These are phyloP conservation scores for Gila robusta DNA, from an alignment of 2,797 vertebrate species.

Conservation along the genomic window DNA sequence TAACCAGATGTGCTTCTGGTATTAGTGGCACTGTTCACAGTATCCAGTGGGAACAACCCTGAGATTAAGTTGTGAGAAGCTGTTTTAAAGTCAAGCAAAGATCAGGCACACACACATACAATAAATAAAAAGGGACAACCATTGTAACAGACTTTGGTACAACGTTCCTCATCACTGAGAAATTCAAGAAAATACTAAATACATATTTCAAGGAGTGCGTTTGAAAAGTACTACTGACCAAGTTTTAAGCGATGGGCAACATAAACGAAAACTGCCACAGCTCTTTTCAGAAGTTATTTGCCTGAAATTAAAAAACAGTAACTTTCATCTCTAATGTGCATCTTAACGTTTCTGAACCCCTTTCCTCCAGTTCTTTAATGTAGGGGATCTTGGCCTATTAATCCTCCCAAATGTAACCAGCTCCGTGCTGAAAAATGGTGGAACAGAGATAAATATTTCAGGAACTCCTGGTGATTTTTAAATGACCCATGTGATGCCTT, in stretches of 20 bases:
- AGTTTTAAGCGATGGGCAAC: neutral
- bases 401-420: constrained; percentile 2
- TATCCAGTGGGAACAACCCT: constrained; percentile 33
- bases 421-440: constrained; percentile 11
- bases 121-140: constrained; percentile 33
- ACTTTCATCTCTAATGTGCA: neutral
- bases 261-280: neutral
- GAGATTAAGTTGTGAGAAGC: constrained; percentile 22
- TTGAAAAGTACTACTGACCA: constrained; percentile 14
- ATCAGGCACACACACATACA: constrained; percentile 15
- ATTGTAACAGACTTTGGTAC: constrained; percentile 27
- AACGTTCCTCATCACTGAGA: neutral
- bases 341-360: neutral
- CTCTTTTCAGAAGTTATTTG: neutral
- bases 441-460: constrained; percentile 46
- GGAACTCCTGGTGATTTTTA: constrained; percentile 22
- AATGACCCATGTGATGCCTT: constrained; percentile 20
- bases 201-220: constrained; percentile 8
- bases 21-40: neutral
- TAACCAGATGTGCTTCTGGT: constrained; percentile 5
- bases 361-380: neutral
- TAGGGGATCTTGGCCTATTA: neutral
- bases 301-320: neutral
- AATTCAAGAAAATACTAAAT: neutral
- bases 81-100: neutral